These are phyloP conservation scores for Harpagus bidentatus DNA, from an alignment of 2,113 vertebrate genomes.

Conservation along the genomic window DNA sequence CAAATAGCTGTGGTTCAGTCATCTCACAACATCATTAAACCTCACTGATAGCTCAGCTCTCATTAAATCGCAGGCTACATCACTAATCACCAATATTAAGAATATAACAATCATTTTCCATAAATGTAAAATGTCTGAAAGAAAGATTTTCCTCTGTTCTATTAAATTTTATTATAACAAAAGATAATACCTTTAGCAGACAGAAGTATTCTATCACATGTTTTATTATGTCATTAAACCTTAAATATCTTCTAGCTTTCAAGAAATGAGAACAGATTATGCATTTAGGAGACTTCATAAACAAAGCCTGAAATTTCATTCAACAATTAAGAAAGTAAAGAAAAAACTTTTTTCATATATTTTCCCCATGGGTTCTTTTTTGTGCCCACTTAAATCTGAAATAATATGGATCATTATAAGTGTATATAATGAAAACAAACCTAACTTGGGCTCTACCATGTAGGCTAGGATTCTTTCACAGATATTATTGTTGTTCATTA, in stretches of 20 bases:
- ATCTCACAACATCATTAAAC: not conserved
- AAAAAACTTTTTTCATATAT: not conserved
- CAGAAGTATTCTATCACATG: not conserved
- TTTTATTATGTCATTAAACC: constrained; percentile 4
- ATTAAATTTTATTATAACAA: constrained; percentile 7
- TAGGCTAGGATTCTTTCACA: not conserved
- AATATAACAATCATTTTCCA: not conserved
- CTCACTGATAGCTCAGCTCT: not conserved
- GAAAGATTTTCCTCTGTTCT: not conserved
- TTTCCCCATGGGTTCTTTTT: not conserved
- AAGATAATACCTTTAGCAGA: not conserved
- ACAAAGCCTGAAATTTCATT: not conserved
- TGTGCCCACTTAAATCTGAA: not conserved
- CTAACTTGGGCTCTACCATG: not conserved
- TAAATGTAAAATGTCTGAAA: not conserved
- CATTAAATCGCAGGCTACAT: constrained; percentile 11
- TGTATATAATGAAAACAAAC: not conserved
- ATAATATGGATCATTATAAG: not conserved
- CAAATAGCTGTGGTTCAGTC: not conserved
- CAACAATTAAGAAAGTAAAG: not conserved
- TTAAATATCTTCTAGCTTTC: not conserved
- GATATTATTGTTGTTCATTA: not conserved
- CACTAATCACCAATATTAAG: constrained; percentile 24
- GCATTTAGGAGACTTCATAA: not conserved
- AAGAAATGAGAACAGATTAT: not conserved